phyloP scores from a whole-genome alignment of 2,113 vertebrate genomes.

The Genyomyrus donnyi region DNA sequence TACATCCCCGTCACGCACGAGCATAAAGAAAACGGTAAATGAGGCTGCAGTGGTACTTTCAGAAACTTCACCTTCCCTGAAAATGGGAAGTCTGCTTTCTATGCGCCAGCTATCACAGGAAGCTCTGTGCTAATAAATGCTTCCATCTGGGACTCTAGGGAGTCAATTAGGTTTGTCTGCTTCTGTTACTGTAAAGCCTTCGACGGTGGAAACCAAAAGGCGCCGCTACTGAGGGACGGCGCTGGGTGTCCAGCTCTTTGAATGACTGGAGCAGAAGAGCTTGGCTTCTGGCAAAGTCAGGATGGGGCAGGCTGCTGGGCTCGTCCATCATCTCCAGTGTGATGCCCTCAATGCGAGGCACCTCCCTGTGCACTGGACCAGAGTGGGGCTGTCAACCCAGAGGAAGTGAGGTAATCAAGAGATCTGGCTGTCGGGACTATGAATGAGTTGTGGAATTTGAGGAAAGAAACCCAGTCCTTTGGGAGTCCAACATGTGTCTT shows the following conservation, averaged over 20 bases:
- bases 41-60: background rate
- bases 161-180: background rate
- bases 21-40: background rate
- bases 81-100: background rate
- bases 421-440: background rate
- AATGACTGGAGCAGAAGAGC: background rate
- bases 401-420: background rate
- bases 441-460: background rate
- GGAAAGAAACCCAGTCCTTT: background rate
- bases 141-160: conserved; percentile 4
- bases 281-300: background rate
- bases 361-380: background rate
- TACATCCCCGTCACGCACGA: background rate
- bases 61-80: background rate
- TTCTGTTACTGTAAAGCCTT: background rate
- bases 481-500: background rate
- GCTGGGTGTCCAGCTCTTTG: background rate
- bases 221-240: background rate
- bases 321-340: background rate
- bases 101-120: background rate
- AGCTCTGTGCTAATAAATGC: background rate
- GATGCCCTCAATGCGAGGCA: background rate
- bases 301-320: background rate
- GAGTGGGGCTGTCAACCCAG: background rate
- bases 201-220: background rate